Base-by-base conservation (phyloP, 2,888 invertebrate genomes). In the Tortricodes alternella region DNA sequence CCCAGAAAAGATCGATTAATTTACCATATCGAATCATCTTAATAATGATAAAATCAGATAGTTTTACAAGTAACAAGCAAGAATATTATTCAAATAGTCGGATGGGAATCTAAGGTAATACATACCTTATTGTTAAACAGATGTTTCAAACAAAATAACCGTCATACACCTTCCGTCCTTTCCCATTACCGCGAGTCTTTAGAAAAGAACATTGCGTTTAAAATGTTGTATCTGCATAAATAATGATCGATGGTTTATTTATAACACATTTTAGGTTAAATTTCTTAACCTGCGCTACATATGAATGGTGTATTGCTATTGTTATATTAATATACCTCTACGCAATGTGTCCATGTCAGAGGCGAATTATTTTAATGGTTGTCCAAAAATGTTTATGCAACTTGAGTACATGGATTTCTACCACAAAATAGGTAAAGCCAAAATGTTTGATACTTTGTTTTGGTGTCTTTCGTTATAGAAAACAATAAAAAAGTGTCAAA, bases 291-390 rank as follows among this genome's bases (percentile, higher is more conserved):
- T 43, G 13, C 27, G 16, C 46, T 48, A 16, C 19, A 19, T 56
- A 32, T 44, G 44, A 49, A 29, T 56, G 16, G 43, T 44, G 48
- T 37, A 43, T 48, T 35, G 21, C 34, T 51, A 24, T 39, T 21
- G 50, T 62, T 62, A 68, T 68, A n/a, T 70, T 67, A 63, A 66
- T 70, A 67, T 77, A 58, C 64, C 71, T 70, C 76, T 78, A 58
- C 61, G 70, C 71, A 85, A 86, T 85, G 77, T 85, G 86, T 63
- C 69, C 62, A 66, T 67, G 70, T 73, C 78, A 74, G 71, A 78
- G 78, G 78, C 70, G 65, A 74, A 73, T 75, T 73, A 67, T 74
- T 62, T 67, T 58, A 58, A 65, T 60, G 60, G 61, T 62, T 70
- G 66, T 69, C 63, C 63, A 60, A 58, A 62, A 67, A 55, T 62